A percentile compares a stretch with the other conserved stretches of the same genome.
These are phyloP conservation scores for Therioaphis trifolii DNA, from an alignment of 2,888 invertebrate genomes.

Conservation along the genomic window DNA sequence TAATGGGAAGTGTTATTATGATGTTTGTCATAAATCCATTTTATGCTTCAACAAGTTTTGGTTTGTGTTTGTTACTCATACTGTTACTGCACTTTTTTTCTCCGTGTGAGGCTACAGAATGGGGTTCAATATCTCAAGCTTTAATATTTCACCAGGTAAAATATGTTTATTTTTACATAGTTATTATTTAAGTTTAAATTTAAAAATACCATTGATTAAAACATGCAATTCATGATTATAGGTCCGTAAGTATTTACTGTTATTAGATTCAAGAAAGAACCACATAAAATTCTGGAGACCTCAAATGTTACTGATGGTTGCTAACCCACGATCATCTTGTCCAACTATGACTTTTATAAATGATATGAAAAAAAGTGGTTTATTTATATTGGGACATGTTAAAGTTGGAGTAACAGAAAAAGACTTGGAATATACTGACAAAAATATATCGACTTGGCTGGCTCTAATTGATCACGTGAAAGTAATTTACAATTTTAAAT, in stretches of 20 bases:
- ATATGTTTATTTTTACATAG: neutral
- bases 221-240: slow-evolving; percentile 67
- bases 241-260: slow-evolving; percentile 94
- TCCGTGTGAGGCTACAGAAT: slow-evolving; percentile 83
- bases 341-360: slow-evolving; percentile 97
- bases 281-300: slow-evolving; percentile 99
- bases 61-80: slow-evolving; percentile 85
- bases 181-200: neutral
- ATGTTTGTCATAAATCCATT: slow-evolving; percentile 95
- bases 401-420: slow-evolving; percentile 74
- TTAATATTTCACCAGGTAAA: slow-evolving; percentile 95
- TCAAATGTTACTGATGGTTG: slow-evolving; percentile 91
- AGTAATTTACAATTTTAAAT: slow-evolving; percentile 72
- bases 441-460: slow-evolving; percentile 86
- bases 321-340: slow-evolving; percentile 89
- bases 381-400: slow-evolving; percentile 89
- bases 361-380: slow-evolving; percentile 93
- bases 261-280: slow-evolving; percentile 94
- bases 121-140: slow-evolving; percentile 99
- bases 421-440: slow-evolving; percentile 78
- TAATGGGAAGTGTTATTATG: slow-evolving; percentile 87
- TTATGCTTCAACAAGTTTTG: slow-evolving; percentile 88
- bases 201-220: neutral
- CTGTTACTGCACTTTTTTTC: slow-evolving; percentile 90
- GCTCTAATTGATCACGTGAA: slow-evolving; percentile 93